Evolutionary conservation across 1,140 invertebrate genomes (phyloP).

Genomic region (Drosophila nigromelanica): DNA sequence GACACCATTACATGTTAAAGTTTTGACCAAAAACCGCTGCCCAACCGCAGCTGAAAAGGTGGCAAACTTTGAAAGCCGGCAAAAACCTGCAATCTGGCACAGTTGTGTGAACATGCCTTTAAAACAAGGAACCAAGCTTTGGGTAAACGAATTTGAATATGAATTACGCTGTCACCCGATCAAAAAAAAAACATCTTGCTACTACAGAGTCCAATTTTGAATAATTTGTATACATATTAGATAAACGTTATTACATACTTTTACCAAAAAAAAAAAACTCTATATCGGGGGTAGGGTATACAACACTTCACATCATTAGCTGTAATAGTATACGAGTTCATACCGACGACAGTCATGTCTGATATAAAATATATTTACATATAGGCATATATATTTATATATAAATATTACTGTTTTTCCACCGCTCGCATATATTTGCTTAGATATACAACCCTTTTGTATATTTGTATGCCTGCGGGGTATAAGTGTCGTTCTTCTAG

Average conservation of each 20-base stretch:
- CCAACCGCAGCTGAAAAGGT: slow-evolving; percentile 42
- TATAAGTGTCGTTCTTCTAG: slow-evolving; percentile 13
- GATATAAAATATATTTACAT: not conserved
- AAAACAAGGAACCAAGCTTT: slow-evolving; percentile 30
- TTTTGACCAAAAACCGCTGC: slow-evolving; percentile 37
- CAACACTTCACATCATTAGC: not conserved
- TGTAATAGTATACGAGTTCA: no score
- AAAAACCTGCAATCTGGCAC: slow-evolving; percentile 53
- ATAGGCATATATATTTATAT: not conserved
- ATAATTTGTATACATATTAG: no score
- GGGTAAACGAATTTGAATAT: not conserved
- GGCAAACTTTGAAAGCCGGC: slow-evolving; percentile 18
- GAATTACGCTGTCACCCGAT: slow-evolving; percentile 1
- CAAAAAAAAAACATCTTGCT: no score
- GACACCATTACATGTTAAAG: slow-evolving; percentile 65
- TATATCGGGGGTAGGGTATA: not conserved
- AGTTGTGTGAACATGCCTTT: slow-evolving; percentile 62
- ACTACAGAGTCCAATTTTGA: no score
- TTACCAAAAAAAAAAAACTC: not conserved
- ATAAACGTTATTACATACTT: not conserved
- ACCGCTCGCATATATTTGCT: not conserved
- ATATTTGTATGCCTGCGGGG: not conserved
- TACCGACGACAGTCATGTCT: no score
- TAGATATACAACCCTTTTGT: not conserved
- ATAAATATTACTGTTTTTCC: not conserved